These are phyloP conservation scores for Oreochromis mossambicus DNA, from an alignment of 2,797 vertebrate genomes.

Conservation along the genomic window DNA sequence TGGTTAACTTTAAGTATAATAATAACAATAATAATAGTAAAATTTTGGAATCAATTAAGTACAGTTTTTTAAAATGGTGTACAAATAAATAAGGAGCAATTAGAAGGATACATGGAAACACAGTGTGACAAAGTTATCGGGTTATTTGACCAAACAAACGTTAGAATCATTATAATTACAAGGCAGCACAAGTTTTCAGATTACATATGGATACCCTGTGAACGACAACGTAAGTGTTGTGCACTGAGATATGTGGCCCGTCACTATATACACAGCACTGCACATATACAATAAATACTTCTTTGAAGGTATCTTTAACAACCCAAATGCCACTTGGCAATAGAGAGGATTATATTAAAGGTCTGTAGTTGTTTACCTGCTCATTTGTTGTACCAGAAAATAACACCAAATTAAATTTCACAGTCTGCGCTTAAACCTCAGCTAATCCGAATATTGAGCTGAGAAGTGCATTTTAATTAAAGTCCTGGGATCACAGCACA, in stretches of 20 bases:
- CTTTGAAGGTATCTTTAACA: constrained; percentile 8
- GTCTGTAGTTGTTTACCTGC: constrained; percentile 51
- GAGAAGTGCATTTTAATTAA: constrained; percentile 59
- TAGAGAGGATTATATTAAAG: constrained; percentile 42
- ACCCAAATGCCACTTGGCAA: constrained; percentile 25
- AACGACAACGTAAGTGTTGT: background rate
- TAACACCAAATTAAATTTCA: constrained; percentile 61
- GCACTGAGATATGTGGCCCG: background rate
- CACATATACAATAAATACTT: constrained; percentile 14
- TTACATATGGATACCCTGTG: background rate
- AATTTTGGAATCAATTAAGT: background rate
- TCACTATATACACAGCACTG: background rate
- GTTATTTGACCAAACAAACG: background rate
- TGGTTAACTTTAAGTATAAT: background rate
- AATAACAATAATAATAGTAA: background rate
- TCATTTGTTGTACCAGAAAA: constrained; percentile 45
- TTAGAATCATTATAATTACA: background rate
- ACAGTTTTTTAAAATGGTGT: fast-evolving
- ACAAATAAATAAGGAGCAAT: background rate
- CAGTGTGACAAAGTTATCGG: background rate
- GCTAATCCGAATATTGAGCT: constrained; percentile 63
- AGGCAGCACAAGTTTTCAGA: background rate
- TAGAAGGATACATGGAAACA: background rate
- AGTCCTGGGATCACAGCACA: constrained; percentile 20
- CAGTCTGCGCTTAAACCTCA: constrained; percentile 53